Evolutionary conservation across 1,140 invertebrate genomes (phyloP).

Genomic region (Ceratitis capitata): DNA sequence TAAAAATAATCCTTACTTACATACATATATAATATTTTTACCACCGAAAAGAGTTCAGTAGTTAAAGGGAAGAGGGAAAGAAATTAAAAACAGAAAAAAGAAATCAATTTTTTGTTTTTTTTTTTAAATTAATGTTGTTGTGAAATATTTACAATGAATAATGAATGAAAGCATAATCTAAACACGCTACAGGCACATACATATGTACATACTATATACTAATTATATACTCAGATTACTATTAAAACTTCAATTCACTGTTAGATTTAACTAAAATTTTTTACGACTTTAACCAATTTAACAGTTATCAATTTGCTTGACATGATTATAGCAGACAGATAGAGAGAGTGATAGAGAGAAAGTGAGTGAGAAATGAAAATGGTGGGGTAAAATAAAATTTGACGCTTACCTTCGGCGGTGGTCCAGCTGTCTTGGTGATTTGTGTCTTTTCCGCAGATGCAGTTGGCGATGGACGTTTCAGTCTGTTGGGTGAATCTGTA

Average conservation of each 20-base stretch:
- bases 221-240: neutral
- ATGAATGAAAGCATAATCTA: neutral
- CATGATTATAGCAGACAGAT: neutral
- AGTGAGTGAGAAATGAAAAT: neutral
- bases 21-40: neutral
- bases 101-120: too few relatives aligned
- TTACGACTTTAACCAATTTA: neutral
- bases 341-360: neutral
- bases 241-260: too few relatives aligned
- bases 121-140: too few relatives aligned
- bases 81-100: neutral
- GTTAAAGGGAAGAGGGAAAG: neutral
- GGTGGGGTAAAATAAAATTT: neutral
- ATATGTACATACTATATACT: too few relatives aligned
- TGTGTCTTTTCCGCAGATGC: slow-evolving; percentile 46
- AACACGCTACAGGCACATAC: neutral
- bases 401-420: slow-evolving; percentile 50
- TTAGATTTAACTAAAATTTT: too few relatives aligned
- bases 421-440: slow-evolving; percentile 48
- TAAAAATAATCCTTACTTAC: neutral
- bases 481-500: slow-evolving; percentile 46
- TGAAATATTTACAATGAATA: neutral
- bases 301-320: neutral
- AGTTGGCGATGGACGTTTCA: slow-evolving; percentile 46
- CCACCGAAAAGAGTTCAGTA: neutral